phyloP scores from a whole-genome alignment of 1,140 invertebrate genomes.

The Marisa cornuarietis region DNA sequence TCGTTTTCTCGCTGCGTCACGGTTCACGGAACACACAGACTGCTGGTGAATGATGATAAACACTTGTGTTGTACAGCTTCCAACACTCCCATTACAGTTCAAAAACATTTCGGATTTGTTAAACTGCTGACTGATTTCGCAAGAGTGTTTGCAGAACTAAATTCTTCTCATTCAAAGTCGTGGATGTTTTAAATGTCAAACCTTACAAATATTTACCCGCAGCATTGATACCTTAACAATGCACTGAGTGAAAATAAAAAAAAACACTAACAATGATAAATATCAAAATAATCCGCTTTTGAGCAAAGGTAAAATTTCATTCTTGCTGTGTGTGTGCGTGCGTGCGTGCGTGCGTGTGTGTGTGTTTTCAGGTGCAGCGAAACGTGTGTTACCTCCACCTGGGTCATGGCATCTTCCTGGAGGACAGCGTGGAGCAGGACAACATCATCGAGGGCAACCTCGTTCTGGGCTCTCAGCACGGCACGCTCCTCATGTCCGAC shows the following conservation, averaged over 20 bases:
- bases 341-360: not conserved
- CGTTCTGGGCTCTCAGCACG: slow-evolving; percentile 35
- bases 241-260: too few species aligned
- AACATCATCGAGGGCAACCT: slow-evolving; percentile 51
- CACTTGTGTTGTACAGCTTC: too few species aligned
- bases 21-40: slow-evolving; percentile 42
- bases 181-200: too few species aligned
- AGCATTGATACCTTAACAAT: too few species aligned
- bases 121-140: too few species aligned
- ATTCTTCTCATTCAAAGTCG: too few species aligned
- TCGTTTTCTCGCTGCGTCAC: slow-evolving; percentile 45
- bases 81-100: too few species aligned
- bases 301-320: not conserved
- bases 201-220: too few species aligned
- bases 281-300: too few species aligned
- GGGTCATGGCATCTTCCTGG: slow-evolving; percentile 57
- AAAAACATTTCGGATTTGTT: too few species aligned
- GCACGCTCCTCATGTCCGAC: slow-evolving; percentile 33
- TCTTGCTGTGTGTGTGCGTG: not conserved
- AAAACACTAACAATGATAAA: too few species aligned
- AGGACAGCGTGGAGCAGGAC: slow-evolving; percentile 54
- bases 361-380: slow-evolving; percentile 33
- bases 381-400: slow-evolving; percentile 51
- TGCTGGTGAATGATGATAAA: slow-evolving; percentile 32
- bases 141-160: too few species aligned